Percentiles rank a stretch among this genome's conserved stretches.
Conservation (phyloP, 2,888 invertebrate species). For the Falcaria lacertinaria region DNA sequence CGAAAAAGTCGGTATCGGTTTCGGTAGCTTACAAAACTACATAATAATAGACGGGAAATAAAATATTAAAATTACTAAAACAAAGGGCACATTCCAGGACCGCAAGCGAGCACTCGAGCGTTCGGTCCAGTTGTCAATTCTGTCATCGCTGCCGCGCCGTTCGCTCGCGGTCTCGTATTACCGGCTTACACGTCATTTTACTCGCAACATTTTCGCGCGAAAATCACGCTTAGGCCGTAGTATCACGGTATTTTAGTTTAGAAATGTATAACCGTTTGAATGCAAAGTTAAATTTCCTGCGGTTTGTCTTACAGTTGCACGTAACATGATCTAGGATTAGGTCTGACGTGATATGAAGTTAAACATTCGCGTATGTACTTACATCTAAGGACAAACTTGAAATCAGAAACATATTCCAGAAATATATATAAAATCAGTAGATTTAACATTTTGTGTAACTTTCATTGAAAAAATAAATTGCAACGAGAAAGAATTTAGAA, state of each 20-base stretch:
- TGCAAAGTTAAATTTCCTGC: constrained; percentile 21
- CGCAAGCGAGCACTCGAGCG: constrained; percentile 42
- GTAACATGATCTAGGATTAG: constrained; percentile 35
- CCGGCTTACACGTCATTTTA: constrained; percentile 33
- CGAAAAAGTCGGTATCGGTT: too few relatives aligned
- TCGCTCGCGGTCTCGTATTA: constrained; percentile 53
- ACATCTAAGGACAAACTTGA: neutral
- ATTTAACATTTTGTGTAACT: too few relatives aligned
- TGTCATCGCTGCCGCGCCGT: too few relatives aligned
- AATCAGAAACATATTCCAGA: neutral
- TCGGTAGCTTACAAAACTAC: too few relatives aligned
- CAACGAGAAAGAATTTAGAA: neutral
- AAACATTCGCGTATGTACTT: constrained; percentile 20
- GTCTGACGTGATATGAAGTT: constrained; percentile 26
- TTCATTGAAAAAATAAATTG: too few relatives aligned
- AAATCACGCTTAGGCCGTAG: constrained; percentile 28
- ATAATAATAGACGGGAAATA: too few relatives aligned
- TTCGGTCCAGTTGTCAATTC: constrained; percentile 29
- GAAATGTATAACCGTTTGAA: constrained; percentile 11
- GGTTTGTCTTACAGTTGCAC: constrained; percentile 33
- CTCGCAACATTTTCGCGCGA: constrained; percentile 23
- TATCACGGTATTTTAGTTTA: constrained; percentile 19
- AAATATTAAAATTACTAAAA: too few relatives aligned
- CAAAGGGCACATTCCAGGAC: constrained; percentile 47
- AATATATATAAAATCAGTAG: too few relatives aligned